These are phyloP conservation scores for Copidosoma aretas DNA, from an alignment of 2,888 invertebrate genomes.

Conservation along the genomic window DNA sequence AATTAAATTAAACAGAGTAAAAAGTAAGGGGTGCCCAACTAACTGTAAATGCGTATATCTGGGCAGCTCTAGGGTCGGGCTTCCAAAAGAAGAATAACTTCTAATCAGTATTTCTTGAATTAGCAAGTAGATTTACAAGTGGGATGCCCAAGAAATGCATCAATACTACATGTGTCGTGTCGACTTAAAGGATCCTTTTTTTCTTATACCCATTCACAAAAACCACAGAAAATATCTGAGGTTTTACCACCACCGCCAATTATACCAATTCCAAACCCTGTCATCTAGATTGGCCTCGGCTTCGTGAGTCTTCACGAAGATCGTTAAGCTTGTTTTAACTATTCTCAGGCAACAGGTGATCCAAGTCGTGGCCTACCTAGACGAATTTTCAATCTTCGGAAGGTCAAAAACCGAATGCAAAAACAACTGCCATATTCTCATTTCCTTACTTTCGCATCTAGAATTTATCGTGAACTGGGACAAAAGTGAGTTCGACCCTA, in stretches of 20 bases:
- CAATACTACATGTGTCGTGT: conserved; percentile 31
- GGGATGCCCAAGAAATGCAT: too few species aligned
- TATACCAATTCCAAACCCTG: conserved; percentile 32
- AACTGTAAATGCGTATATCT: conserved; percentile 37
- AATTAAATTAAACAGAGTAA: conserved; percentile 14
- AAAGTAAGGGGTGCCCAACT: conserved; percentile 26
- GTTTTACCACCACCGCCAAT: conserved; percentile 19
- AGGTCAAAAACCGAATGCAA: not conserved
- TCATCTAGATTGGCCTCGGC: conserved; percentile 36
- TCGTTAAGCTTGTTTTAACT: conserved; percentile 34
- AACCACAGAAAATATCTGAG: conserved; percentile 30
- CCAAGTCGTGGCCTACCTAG: not conserved
- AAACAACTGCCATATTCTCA: not conserved
- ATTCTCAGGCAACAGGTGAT: conserved; percentile 8
- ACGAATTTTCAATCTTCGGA: not conserved
- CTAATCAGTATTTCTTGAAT: too few species aligned
- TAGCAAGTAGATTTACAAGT: too few species aligned
- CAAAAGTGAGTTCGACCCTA: conserved; percentile 28
- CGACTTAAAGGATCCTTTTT: conserved; percentile 40
- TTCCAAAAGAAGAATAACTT: too few species aligned
- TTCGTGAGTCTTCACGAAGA: conserved; percentile 36
- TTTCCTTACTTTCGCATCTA: conserved; percentile 13
- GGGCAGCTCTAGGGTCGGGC: too few species aligned
- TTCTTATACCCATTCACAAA: conserved; percentile 27
- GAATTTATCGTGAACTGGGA: conserved; percentile 33